Evolutionary conservation across 2,797 vertebrate species (phyloP), one percentile per base, ranked within the genome.

Genomic region (Vireo griseus): DNA sequence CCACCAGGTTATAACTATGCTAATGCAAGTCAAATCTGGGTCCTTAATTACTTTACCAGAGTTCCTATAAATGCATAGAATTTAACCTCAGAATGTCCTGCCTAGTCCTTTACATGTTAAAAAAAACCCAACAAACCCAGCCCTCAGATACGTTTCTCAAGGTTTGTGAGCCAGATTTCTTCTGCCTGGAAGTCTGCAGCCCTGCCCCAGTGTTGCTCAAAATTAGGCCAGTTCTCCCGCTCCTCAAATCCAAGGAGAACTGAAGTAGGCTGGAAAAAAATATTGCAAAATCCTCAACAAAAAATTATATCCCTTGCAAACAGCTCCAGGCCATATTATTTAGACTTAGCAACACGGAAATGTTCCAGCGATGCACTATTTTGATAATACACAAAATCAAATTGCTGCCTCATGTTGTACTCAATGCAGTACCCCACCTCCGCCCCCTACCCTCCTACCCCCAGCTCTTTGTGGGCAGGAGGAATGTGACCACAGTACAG

Each of bases 41-140:
- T 75, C 78, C 83, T 95, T 95, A 96, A 97, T 97, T 96, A 73
- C 95, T 97, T 97, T 96, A 91, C 83, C 96, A 97, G 96, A 73
- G 92, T 82, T 95, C 91, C 61, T 93, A 95, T 93, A 96, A 96
- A 96, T 89, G 92, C 86, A 81, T 45, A 95, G 86, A 94, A 94
- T 95, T 96, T 96, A 96, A 96, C 95, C 90, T 95, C 96, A 88
- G 86, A 95, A 92, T 84, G 77, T 82, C 86, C 82, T 96, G 90
- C 61, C 84, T 95, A 39, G 50, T 82, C 51, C 58, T 4, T 3
- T 85, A 50, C 29, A 18, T 63, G 79, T 31, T 19, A 29, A 66
- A 81, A 71, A 45, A 55, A 28, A 0, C 11, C 7, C 19, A 65
- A 44, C 18, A 17, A 47, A 28, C 16, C 16, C 9, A 84, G 21